These are phyloP conservation scores for Micronycteris hirsuta DNA, from an alignment of 2,113 vertebrate species.

Conservation along the genomic window DNA sequence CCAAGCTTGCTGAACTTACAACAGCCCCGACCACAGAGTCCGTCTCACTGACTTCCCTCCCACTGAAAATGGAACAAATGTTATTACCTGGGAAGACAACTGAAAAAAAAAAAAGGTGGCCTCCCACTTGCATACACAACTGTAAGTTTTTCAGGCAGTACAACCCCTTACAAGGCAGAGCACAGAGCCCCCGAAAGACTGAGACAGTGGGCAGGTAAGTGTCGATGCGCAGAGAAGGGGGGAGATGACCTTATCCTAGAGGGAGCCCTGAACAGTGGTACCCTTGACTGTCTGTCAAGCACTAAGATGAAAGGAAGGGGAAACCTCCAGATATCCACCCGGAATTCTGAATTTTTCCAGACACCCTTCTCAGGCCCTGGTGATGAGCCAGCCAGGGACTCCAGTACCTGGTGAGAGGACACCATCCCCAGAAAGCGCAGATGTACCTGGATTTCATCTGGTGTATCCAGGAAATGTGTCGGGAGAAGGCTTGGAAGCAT, in stretches of 20 bases:
- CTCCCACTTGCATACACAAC: not conserved
- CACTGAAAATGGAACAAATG: not conserved
- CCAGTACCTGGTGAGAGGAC: not conserved
- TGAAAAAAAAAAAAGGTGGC: not conserved
- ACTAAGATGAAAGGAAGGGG: not conserved
- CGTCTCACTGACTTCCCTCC: not conserved
- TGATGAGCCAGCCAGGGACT: accelerated
- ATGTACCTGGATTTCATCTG: conserved; percentile 83
- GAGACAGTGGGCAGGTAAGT: not conserved
- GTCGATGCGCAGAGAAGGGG: not conserved
- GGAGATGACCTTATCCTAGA: not conserved
- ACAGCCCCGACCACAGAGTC: not conserved
- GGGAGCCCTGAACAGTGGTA: not conserved
- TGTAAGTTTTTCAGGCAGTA: not conserved
- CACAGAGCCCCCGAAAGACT: not conserved
- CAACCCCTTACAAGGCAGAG: not conserved
- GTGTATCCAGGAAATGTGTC: conserved; percentile 78
- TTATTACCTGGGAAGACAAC: not conserved
- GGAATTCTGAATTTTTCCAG: not conserved
- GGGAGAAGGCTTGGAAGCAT: conserved; percentile 83
- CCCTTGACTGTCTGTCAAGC: not conserved
- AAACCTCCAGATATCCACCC: not conserved
- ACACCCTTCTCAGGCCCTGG: accelerated
- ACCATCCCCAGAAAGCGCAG: not conserved
- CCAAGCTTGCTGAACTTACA: not conserved